phyloP scores from a whole-genome alignment of 2,797 vertebrate genomes.

The Tiaroga cobitis region DNA sequence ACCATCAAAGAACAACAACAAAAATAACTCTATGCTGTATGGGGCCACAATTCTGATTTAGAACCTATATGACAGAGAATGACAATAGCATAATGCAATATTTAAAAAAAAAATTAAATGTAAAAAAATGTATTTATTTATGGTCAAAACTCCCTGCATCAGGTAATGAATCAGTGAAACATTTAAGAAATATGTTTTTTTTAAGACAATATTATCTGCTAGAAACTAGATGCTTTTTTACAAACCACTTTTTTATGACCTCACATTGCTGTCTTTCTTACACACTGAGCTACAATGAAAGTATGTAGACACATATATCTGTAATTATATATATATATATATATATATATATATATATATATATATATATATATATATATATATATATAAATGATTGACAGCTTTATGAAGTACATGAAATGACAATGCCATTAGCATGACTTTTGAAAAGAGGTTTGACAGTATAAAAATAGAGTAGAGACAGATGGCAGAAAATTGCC shows the following conservation, averaged over 20 bases:
- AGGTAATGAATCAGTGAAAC: too few species aligned
- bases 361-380: too few species aligned
- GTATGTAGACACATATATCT: neutral
- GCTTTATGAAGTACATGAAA: neutral
- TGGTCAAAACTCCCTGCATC: too few species aligned
- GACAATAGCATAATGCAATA: neutral
- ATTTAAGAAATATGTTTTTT: too few species aligned
- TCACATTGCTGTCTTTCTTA: neutral
- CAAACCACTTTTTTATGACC: neutral
- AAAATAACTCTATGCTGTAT: neutral
- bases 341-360: too few species aligned
- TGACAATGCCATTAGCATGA: slow-evolving; percentile 15
- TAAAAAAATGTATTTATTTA: too few species aligned
- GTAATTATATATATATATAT: neutral
- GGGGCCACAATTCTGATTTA: too few species aligned
- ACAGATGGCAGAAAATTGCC: slow-evolving; percentile 40
- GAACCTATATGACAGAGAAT: neutral
- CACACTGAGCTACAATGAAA: neutral
- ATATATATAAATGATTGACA: neutral
- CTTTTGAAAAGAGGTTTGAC: slow-evolving; percentile 25
- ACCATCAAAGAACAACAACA: too few species aligned
- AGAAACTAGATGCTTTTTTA: neutral
- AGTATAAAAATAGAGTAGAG: slow-evolving; percentile 41
- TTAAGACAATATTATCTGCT: too few species aligned
- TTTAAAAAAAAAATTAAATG: too few species aligned